Percentiles rank a stretch among this genome's conserved stretches.
Conservation (phyloP, 2,797 vertebrate genomes). For the Semotilus atromaculatus region DNA sequence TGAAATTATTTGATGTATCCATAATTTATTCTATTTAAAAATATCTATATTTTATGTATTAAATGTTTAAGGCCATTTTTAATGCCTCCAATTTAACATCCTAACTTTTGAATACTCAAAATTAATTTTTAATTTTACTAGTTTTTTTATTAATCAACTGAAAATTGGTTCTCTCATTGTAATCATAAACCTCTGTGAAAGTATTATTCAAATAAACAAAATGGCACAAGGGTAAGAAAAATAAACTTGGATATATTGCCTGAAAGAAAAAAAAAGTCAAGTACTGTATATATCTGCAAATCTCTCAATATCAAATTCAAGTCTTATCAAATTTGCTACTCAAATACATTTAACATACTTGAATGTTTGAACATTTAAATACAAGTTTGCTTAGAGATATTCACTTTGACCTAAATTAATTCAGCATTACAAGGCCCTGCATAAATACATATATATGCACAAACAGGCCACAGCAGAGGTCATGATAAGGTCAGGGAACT, state of each 20-base stretch:
- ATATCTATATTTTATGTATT: too few species aligned
- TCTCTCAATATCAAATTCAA: not conserved
- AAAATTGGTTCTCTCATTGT: not conserved
- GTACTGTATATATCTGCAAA: not conserved
- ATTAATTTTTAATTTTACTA: too few species aligned
- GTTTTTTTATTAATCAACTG: too few species aligned
- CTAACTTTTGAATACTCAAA: not conserved
- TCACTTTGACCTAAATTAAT: not conserved
- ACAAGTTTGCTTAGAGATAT: conserved; percentile 1
- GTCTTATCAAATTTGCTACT: not conserved
- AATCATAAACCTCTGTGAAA: not conserved
- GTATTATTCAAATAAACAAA: not conserved
- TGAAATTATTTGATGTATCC: not conserved
- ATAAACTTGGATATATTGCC: not conserved
- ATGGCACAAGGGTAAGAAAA: not conserved
- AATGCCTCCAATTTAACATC: not conserved
- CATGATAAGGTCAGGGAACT: conserved; percentile 62
- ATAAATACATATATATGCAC: not conserved
- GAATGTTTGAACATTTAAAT: not conserved
- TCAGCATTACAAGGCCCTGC: not conserved
- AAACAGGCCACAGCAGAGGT: conserved; percentile 56
- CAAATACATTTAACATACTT: not conserved
- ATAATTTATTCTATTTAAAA: too few species aligned
- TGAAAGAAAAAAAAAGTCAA: not conserved
- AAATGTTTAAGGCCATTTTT: not conserved